Evolutionary conservation across 2,888 invertebrate species (phyloP).

Genomic region (Mycalesis mineus): DNA sequence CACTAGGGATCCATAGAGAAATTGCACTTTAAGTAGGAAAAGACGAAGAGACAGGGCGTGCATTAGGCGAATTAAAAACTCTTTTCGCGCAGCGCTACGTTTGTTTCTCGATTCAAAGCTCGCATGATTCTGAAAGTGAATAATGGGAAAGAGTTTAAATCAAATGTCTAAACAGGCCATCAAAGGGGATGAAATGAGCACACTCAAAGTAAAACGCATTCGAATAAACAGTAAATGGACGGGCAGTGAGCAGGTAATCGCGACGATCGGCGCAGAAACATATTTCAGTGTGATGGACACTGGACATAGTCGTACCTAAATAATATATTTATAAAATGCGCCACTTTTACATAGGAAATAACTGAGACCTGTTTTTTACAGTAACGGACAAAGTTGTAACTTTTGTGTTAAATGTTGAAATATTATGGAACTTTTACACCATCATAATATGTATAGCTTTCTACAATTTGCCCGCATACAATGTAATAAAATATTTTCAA

Average conservation of each 20-base stretch:
- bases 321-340: constrained; percentile 16
- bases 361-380: too few relatives aligned
- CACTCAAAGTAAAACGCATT: constrained; percentile 58
- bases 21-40: constrained; percentile 64
- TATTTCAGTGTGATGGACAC: constrained; percentile 43
- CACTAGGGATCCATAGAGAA: constrained; percentile 54
- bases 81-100: constrained; percentile 56
- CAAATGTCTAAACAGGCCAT: constrained; percentile 61
- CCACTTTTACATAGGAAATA: constrained; percentile 3
- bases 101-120: constrained; percentile 61
- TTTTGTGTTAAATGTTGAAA: too few relatives aligned
- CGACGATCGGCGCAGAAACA: constrained; percentile 58
- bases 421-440: too few relatives aligned
- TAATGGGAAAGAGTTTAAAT: constrained; percentile 61
- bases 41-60: constrained; percentile 58
- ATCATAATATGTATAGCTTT: not conserved
- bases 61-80: constrained; percentile 77
- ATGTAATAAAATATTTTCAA: too few relatives aligned
- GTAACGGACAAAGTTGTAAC: too few relatives aligned
- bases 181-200: constrained; percentile 65
- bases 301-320: constrained; percentile 10
- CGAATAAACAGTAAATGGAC: constrained; percentile 52
- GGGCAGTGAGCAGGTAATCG: constrained; percentile 54
- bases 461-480: too few relatives aligned
- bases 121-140: constrained; percentile 46